Evolutionary conservation across 2,888 invertebrate species (phyloP).

Genomic region (Gisinianus flammeolus): DNA sequence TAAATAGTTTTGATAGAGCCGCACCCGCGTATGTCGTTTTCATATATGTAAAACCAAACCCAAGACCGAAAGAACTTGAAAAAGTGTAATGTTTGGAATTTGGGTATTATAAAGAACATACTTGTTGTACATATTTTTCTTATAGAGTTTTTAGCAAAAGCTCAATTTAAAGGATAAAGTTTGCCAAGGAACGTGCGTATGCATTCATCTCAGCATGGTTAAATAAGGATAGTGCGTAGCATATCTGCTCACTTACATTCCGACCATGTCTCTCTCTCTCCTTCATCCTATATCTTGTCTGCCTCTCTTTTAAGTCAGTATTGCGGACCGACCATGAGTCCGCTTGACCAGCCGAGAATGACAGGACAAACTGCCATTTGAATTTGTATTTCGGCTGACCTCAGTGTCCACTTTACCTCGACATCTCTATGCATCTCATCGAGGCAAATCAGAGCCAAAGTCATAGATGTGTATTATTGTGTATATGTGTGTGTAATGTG

Average conservation of each 20-base stretch:
- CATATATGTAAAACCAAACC: neutral
- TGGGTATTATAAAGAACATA: no score
- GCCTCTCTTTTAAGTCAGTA: neutral
- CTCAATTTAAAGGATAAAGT: neutral
- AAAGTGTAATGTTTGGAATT: no score
- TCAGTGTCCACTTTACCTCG: slow-evolving; percentile 51
- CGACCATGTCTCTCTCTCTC: slow-evolving; percentile 1
- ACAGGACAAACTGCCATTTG: slow-evolving; percentile 43
- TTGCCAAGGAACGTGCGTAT: slow-evolving; percentile 17
- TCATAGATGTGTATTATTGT: slow-evolving; percentile 8
- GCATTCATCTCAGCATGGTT: slow-evolving; percentile 9
- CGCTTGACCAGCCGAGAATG: slow-evolving; percentile 51
- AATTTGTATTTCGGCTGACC: slow-evolving; percentile 41
- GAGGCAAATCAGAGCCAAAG: slow-evolving; percentile 29
- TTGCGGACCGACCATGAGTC: slow-evolving; percentile 37
- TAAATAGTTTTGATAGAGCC: slow-evolving; percentile 31
- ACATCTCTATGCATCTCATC: slow-evolving; percentile 35
- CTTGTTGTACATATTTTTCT: no score
- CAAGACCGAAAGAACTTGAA: slow-evolving; percentile 1
- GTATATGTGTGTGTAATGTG: neutral
- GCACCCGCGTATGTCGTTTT: slow-evolving; percentile 23
- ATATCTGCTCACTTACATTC: neutral
- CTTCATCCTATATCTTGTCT: no score
- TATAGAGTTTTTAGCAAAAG: no score
- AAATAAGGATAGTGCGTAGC: slow-evolving; percentile 12